Conservation (phyloP, 1,140 invertebrate species). For the Drosophila asahinai region DNA sequence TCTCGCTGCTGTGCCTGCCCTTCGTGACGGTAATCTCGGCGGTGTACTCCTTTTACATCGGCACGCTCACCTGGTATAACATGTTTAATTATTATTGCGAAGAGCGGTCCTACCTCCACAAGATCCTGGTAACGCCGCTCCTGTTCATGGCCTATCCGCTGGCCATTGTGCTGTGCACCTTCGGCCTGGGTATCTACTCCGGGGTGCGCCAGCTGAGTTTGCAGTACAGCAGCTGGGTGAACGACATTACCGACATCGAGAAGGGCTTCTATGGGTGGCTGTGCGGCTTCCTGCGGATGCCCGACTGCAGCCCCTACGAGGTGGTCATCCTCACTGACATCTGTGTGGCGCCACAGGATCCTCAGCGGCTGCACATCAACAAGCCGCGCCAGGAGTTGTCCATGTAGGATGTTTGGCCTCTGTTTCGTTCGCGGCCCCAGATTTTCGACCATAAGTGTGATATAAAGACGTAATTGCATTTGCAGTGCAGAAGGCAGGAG, state of each 20-base stretch:
- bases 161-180: conserved; percentile 88
- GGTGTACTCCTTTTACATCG: conserved; percentile 90
- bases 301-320: conserved; percentile 87
- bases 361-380: conserved; percentile 75
- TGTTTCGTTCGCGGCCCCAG: conserved; percentile 38
- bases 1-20: conserved; percentile 89
- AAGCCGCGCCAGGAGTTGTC: conserved; percentile 83
- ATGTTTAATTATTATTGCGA: conserved; percentile 90
- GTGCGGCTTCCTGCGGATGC: conserved; percentile 88
- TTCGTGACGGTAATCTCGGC: conserved; percentile 88
- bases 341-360: conserved; percentile 72
- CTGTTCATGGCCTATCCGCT: conserved; percentile 90
- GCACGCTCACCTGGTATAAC: conserved; percentile 92
- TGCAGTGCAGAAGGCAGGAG: conserved; percentile 24
- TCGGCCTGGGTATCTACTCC: conserved; percentile 89
- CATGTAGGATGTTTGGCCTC: conserved; percentile 57
- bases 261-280: conserved; percentile 93
- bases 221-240: conserved; percentile 89
- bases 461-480: conserved; percentile 66
- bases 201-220: conserved; percentile 89
- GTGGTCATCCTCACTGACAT: conserved; percentile 83
- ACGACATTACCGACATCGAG: conserved; percentile 90
- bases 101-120: conserved; percentile 88
- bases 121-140: conserved; percentile 88
- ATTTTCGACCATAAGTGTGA: conserved; percentile 77